phyloP scores from a whole-genome alignment of 2,888 invertebrate genomes.

The Microplitis manilae region DNA sequence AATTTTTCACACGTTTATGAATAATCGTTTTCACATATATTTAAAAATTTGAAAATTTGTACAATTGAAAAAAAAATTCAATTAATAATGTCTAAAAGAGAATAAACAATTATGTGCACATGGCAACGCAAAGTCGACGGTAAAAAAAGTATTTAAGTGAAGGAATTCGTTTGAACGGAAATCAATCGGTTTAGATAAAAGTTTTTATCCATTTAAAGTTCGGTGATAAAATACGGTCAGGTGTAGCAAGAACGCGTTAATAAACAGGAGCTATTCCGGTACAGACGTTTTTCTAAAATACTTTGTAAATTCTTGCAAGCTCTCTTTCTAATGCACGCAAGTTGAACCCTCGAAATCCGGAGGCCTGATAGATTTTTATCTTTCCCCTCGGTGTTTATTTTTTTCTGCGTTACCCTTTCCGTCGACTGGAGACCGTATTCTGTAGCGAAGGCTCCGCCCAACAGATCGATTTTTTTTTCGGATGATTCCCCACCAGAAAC shows the following conservation, averaged over 20 bases:
- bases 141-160: too few species aligned
- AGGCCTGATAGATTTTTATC: conserved; percentile 31
- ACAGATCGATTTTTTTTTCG: conserved; percentile 33
- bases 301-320: conserved; percentile 58
- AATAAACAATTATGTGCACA: too few species aligned
- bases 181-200: background rate
- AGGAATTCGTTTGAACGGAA: too few species aligned
- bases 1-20: too few species aligned
- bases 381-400: conserved; percentile 27
- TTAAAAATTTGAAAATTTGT: too few species aligned
- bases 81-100: too few species aligned
- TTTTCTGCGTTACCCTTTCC: conserved; percentile 30
- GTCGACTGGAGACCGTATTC: conserved; percentile 4
- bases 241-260: conserved; percentile 51
- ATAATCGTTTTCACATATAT: too few species aligned
- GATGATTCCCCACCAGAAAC: conserved; percentile 12
- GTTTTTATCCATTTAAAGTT: background rate
- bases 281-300: conserved; percentile 55
- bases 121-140: too few species aligned
- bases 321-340: conserved; percentile 32
- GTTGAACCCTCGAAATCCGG: background rate
- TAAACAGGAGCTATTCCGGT: conserved; percentile 35
- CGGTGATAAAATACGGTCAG: conserved; percentile 11
- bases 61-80: too few species aligned
- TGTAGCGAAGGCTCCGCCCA: conserved; percentile 36